These are phyloP conservation scores for Cheilosia grossa DNA, from an alignment of 2,888 invertebrate species.

Conservation along the genomic window DNA sequence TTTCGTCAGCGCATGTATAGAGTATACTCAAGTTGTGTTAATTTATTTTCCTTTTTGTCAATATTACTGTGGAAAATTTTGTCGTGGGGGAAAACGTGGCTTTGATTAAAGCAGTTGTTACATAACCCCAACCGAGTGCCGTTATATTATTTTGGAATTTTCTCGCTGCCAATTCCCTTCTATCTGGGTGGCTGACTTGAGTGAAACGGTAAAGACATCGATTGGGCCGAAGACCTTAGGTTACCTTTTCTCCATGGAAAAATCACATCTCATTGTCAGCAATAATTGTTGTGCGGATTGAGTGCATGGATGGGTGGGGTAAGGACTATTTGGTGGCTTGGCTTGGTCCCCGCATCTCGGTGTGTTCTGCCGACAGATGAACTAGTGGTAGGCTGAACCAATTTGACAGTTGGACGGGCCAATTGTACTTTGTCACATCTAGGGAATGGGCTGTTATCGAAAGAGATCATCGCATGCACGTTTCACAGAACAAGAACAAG, in stretches of 20 bases:
- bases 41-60: constrained; percentile 39
- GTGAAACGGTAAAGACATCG: constrained; percentile 54
- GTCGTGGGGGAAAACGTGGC: constrained; percentile 39
- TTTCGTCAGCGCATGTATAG: neutral
- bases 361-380: constrained; percentile 25
- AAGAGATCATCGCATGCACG: constrained; percentile 46
- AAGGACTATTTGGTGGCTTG: neutral
- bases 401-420: constrained; percentile 37
- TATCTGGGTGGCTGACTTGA: constrained; percentile 49
- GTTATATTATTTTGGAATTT: constrained; percentile 48
- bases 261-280: constrained; percentile 20
- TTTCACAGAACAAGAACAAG: constrained; percentile 43
- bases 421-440: constrained; percentile 35
- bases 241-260: constrained; percentile 33
- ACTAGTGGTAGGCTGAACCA: constrained; percentile 28
- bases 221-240: constrained; percentile 42
- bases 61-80: constrained; percentile 28
- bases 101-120: constrained; percentile 47
- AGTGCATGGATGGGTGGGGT: neutral
- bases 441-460: constrained; percentile 37
- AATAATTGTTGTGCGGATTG: neutral
- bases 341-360: neutral
- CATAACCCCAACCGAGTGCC: constrained; percentile 31
- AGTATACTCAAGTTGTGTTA: constrained; percentile 31
- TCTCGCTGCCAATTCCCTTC: constrained; percentile 27